phyloP scores from a whole-genome alignment of 2,797 vertebrate species.

The Sebastolobus altivelis region DNA sequence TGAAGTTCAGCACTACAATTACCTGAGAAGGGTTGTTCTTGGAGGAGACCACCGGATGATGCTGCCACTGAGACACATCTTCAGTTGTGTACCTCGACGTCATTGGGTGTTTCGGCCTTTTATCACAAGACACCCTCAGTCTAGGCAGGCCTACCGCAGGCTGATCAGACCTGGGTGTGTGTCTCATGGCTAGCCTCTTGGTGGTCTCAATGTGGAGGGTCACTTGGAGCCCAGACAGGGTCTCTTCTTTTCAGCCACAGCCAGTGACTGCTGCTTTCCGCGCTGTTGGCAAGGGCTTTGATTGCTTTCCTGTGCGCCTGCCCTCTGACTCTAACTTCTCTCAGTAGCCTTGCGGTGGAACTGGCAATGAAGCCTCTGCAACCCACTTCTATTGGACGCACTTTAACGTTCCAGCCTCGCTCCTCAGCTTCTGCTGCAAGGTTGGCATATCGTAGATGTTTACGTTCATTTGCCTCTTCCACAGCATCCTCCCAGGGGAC shows the following conservation, averaged over 20 bases:
- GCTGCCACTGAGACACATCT: background rate
- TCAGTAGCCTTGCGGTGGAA: background rate
- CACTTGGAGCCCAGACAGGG: background rate
- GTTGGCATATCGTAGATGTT: background rate
- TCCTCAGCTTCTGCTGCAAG: conserved; percentile 23
- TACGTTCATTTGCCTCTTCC: background rate
- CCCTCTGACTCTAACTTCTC: background rate
- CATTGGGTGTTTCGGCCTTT: background rate
- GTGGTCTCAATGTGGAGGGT: background rate
- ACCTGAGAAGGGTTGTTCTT: background rate
- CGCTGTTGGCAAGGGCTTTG: background rate
- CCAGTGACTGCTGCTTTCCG: background rate
- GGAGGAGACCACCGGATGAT: background rate
- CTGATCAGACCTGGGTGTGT: background rate
- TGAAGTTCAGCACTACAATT: background rate
- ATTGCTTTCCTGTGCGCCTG: background rate
- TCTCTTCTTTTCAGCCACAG: conserved; percentile 6
- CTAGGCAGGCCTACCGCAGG: background rate
- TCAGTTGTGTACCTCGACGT: background rate
- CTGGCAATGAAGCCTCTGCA: background rate
- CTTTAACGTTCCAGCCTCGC: background rate
- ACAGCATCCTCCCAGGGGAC: conserved; percentile 4
- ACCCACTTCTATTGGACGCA: background rate
- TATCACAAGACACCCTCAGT: background rate
- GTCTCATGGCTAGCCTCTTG: background rate